Evolutionary conservation across 2,888 invertebrate genomes (phyloP).

Genomic region (Cataglyphis rosenhaueri): DNA sequence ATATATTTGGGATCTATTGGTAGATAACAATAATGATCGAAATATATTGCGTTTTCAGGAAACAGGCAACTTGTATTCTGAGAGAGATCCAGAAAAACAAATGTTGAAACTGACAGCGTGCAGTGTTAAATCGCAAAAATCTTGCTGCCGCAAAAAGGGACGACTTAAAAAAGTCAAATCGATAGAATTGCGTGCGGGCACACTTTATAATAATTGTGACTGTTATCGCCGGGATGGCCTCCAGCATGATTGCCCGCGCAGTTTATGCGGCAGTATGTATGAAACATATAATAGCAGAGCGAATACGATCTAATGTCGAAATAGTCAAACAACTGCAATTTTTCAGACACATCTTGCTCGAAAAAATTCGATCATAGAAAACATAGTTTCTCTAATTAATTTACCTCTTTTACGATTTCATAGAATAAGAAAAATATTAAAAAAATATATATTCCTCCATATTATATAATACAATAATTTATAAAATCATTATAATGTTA

Average conservation of each 20-base stretch:
- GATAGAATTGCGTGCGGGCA: not conserved
- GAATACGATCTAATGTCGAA: slow-evolving; percentile 15
- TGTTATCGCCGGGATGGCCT: slow-evolving; percentile 10
- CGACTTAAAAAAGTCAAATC: slow-evolving; percentile 13
- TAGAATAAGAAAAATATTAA: slow-evolving; percentile 2
- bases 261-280: slow-evolving; percentile 27
- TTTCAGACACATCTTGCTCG: not conserved
- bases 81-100: not conserved
- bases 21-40: not conserved
- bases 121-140: not conserved
- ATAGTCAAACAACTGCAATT: slow-evolving; percentile 2
- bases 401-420: not conserved
- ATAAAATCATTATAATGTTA: not conserved
- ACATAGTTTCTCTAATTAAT: slow-evolving; percentile 9
- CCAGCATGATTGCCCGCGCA: not conserved
- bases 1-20: not conserved
- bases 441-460: not conserved
- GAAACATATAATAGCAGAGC: not conserved
- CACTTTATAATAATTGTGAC: slow-evolving; percentile 4
- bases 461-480: not conserved
- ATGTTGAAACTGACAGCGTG: not conserved
- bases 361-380: slow-evolving; percentile 3
- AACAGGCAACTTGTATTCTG: not conserved
- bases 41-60: not conserved
- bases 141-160: not conserved